These are phyloP conservation scores for Tokudaia tokunoshimensis DNA, from an alignment of 2,797 vertebrate species.

Conservation along the genomic window DNA sequence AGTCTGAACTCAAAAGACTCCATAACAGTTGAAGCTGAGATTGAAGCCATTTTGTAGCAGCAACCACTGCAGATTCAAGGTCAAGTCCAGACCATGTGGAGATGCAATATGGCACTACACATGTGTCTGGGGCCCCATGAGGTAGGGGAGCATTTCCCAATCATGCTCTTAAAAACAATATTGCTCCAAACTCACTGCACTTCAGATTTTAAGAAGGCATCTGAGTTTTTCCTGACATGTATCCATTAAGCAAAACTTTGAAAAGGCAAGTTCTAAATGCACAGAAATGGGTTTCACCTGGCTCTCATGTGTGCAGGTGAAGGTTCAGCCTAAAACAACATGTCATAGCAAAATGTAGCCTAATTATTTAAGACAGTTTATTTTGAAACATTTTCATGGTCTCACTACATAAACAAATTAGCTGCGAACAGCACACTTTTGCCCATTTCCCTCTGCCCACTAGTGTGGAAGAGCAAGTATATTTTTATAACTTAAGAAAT, in stretches of 20 bases:
- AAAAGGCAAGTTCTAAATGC: conserved; percentile 31
- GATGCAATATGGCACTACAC: background rate
- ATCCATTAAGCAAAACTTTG: background rate
- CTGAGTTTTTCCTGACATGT: conserved; percentile 35
- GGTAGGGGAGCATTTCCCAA: background rate
- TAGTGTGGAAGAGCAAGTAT: conserved; percentile 62
- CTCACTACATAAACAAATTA: conserved; percentile 65
- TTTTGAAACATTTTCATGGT: conserved; percentile 75
- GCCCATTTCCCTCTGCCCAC: conserved; percentile 52
- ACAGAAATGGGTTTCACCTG: conserved; percentile 54
- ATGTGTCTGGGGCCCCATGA: background rate
- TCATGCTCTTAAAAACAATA: background rate
- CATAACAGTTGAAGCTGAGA: background rate
- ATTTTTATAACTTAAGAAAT: conserved; percentile 77
- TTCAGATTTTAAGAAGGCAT: conserved; percentile 44
- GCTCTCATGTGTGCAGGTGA: conserved; percentile 33
- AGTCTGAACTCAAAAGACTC: background rate
- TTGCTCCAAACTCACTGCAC: background rate
- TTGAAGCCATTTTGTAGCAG: background rate
- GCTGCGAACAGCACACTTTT: conserved; percentile 62
- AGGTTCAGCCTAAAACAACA: conserved; percentile 58
- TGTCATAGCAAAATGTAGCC: conserved; percentile 38
- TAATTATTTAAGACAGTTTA: conserved; percentile 56
- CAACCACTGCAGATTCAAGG: background rate
- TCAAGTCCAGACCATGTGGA: background rate